Evolutionary conservation across 2,113 vertebrate species (phyloP), one percentile per base, ranked within the genome.

Genomic region (Todiramphus chloris): DNA sequence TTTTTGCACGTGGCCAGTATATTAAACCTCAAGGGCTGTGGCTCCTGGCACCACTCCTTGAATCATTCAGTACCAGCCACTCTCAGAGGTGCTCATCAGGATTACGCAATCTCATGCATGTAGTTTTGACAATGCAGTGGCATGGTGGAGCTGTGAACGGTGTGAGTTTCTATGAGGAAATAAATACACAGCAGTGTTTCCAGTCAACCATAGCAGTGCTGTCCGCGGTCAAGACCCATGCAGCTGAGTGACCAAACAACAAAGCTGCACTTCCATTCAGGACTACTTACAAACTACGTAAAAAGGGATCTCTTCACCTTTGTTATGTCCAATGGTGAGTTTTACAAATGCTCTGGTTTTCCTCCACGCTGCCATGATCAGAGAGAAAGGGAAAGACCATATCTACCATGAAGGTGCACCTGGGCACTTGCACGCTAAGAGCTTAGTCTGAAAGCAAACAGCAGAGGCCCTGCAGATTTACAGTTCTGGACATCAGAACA

Each of bases 301-400:
- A 35, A 35, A 79, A 15, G 3, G 18, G 27, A 23, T 19, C 30
- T 33, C 15, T 16, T 19, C 39, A 23, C 67, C 16, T 58, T 68
- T 76, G 19, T 39, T 69, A 55, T 0, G 1, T 3, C 13, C 5
- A 4, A 46, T n/a, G 50, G 44, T 0, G 6, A 51, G 9, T 33
- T 73, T 89, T 77, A 27, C n/a, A 50, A 18, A 30, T 50, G 53
- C 20, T 41, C 8, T 68, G 53, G 3, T n/a, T 80, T 86, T 80
- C 5, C 39, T 66, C 68, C 24, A 19, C 76, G 30, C 16, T 68
- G 17, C 14, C 60, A 74, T 0, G 0, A 48, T 18, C 21, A 19
- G 18, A 70, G 20, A 87, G 48, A 72, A 87, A 84, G 18, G 18
- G 37, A 74, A 82, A 68, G 39, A 73, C 23, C 48, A 68, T 1